Conservation (phyloP, 2,797 vertebrate species). For the Meda fulgida region DNA sequence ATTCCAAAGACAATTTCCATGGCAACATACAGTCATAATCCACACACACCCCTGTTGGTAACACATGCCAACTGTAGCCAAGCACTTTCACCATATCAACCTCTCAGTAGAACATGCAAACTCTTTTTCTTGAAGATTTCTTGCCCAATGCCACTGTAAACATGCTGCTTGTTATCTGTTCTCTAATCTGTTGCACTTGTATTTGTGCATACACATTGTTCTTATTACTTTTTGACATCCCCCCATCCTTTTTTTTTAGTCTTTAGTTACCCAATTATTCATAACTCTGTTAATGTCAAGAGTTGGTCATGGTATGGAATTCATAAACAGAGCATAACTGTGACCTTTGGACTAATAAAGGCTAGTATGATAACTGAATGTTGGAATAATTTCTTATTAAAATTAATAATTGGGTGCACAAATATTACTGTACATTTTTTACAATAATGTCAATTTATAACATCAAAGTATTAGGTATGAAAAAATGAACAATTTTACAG, state of each 20-base stretch:
- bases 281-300: background rate
- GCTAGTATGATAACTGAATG: background rate
- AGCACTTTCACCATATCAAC: conserved; percentile 33
- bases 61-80: conserved; percentile 4
- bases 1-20: conserved; percentile 7
- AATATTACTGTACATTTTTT: background rate
- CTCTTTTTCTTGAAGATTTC: background rate
- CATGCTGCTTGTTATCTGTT: conserved; percentile 22
- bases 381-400: background rate
- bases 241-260: background rate
- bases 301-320: too few species aligned
- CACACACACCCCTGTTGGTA: background rate
- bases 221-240: background rate
- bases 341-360: background rate
- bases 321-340: too few species aligned
- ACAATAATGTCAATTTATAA: background rate
- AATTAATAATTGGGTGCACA: background rate
- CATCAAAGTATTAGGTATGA: background rate
- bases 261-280: background rate
- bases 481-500: background rate
- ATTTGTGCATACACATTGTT: conserved; percentile 12
- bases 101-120: conserved; percentile 17
- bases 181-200: conserved; percentile 1
- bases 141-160: background rate
- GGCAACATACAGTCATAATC: conserved; percentile 30